Conservation (phyloP, 2,888 invertebrate genomes). For the Ormyrus rosae region DNA sequence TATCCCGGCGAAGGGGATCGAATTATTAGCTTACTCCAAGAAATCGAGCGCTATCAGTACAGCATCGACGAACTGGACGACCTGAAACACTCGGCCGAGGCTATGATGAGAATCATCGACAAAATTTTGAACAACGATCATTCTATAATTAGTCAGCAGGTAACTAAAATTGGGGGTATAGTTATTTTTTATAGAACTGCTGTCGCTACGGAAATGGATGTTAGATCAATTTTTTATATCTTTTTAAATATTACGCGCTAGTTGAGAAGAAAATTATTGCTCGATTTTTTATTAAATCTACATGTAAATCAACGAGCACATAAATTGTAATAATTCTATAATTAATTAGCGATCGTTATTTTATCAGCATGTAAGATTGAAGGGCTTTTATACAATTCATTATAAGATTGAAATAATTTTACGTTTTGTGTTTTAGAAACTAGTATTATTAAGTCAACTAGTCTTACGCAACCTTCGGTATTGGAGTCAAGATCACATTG, state of each 20-base stretch:
- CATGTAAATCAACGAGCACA: too few species aligned
- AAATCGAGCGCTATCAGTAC: constrained; percentile 79
- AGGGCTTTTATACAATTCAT: not conserved
- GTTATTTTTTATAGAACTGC: too few species aligned
- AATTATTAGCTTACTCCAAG: constrained; percentile 79
- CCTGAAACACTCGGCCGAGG: constrained; percentile 78
- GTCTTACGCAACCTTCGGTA: constrained; percentile 73
- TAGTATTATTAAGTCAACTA: constrained; percentile 73
- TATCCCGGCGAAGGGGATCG: constrained; percentile 83
- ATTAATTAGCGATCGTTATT: too few species aligned
- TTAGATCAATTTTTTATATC: too few species aligned
- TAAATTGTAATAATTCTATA: too few species aligned
- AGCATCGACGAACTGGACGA: constrained; percentile 75
- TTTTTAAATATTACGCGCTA: too few species aligned
- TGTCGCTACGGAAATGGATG: too few species aligned
- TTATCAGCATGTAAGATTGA: too few species aligned
- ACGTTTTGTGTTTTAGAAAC: constrained; percentile 66
- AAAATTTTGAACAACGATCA: constrained; percentile 81
- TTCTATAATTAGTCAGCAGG: constrained; percentile 85
- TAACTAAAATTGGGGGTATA: constrained; percentile 65
- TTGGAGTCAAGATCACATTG: constrained; percentile 70
- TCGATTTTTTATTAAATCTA: too few species aligned
- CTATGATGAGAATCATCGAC: constrained; percentile 81
- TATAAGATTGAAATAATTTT: not conserved
- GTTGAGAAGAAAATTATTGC: too few species aligned